Evolutionary conservation across 1,140 invertebrate species (phyloP).

Genomic region (Bombus pyrosoma): DNA sequence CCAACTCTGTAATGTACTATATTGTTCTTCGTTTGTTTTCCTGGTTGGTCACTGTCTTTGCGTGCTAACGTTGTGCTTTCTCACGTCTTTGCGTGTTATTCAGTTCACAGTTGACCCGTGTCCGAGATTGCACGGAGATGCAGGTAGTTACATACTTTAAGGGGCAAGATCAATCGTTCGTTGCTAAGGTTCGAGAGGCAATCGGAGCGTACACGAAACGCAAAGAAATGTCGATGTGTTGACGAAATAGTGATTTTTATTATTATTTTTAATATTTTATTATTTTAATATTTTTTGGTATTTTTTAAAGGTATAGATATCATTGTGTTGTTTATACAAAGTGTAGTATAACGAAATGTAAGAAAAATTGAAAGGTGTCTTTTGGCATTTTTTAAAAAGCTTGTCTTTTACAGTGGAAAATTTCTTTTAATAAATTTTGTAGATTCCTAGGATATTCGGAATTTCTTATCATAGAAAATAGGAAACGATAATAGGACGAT

Average conservation of each 20-base stretch:
- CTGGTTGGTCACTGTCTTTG: background rate
- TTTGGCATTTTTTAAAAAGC: no score
- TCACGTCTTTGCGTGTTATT: background rate
- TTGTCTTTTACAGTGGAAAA: no score
- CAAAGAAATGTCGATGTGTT: background rate
- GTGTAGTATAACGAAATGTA: background rate
- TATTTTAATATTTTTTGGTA: no score
- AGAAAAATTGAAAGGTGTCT: background rate
- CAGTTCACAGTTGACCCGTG: background rate
- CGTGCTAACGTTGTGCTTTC: background rate
- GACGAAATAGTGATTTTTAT: background rate
- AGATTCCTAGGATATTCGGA: background rate
- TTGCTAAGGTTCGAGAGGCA: background rate
- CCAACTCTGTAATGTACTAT: background rate
- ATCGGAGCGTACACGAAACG: background rate
- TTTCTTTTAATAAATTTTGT: background rate
- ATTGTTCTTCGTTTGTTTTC: slow-evolving; percentile 4
- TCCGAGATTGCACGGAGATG: no score
- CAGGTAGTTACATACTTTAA: background rate
- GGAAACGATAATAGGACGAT: no score
- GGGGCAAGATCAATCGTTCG: background rate
- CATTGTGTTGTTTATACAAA: background rate
- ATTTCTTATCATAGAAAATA: background rate
- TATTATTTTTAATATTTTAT: no score
- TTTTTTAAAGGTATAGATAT: no score